Evolutionary conservation across 2,797 vertebrate species (phyloP), one percentile per base, ranked within the genome.

Genomic region (Serranus cabrilla): DNA sequence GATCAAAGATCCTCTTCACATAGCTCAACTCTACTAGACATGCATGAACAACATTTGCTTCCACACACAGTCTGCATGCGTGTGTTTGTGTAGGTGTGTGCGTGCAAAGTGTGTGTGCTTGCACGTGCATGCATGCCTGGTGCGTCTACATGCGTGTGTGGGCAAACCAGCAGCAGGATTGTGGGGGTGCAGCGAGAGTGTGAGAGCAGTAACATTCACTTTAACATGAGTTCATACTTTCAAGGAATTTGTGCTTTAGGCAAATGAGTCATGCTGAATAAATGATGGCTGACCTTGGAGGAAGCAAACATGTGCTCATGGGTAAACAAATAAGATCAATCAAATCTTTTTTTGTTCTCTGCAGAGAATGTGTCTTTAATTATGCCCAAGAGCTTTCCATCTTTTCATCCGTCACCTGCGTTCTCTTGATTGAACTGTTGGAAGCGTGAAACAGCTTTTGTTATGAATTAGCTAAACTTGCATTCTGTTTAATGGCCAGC

Each of bases 1-100:
- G 88, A 93, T 93, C 91, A 93, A 93, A 92, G 88, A 89, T 92
- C 80, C 82, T 66, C 87, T 87, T 81, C 71, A 71, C 91, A 91
- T 89, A 90, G 82, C 83, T 90, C 87, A 20, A 76, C 89, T 91
- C 84, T 74, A 52, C 83, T 66, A 89, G 88, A 91, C 90, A 86
- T 92, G 90, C 88, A 93, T 87, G 88, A 90, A 89, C 90, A 92
- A 65, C 86, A 78, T 68, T 86, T 13, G 39, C 82, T 87, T 89
- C 74, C 86, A 89, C 82, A 78, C 85, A 74, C 77, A 63, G 71
- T 49, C 60, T 78, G 74, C 59, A 73, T 76, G 81, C 39, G 56
- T 79, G 71, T 76, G 76, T 87, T 76, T 80, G 81, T 87, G 81
- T 87, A 75, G 74, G 89, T 83, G 87, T 85, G 67, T 50, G 64